Base-by-base conservation (phyloP, 2,797 vertebrate species). In the Phalloptychus januarius region DNA sequence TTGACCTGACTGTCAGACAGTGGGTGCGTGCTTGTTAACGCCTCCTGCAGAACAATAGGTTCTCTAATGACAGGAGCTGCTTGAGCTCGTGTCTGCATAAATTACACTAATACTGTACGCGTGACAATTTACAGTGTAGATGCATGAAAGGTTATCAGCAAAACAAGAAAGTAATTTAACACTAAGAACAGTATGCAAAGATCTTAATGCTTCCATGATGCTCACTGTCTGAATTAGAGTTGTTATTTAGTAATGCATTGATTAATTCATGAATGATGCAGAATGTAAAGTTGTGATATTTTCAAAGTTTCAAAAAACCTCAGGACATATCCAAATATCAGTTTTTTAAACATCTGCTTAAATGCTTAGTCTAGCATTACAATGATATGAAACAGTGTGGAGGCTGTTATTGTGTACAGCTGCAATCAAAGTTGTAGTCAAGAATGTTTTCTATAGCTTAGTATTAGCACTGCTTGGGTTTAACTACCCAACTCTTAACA, bases 31-130 rank as follows among this genome's bases (percentile, higher is more conserved):
- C 56, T 71, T 75, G 71, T 74, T 15, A 44, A 79, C 52, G 65
- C 79, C 74, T 70, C 71, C 15, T 52, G 28, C 73, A 87, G 90
- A 95, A 95, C 95, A 96, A 95, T 92, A 84, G 91, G 65, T 74
- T 84, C 87, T 89, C 86, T 94, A 95, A 96, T 94, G 88, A 91
- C 81, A 46, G 83, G 79, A 84, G 86, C 87, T 71, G 75, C 36
- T 78, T 73, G 63, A 82, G 79, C 88, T 83, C 3, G 42, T 36
- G 83, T 88, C 84, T 84, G 92, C 86, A 91, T 86, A 46, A 83
- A 90, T 94, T 88, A 94, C 91, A 89, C 82, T 93, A 93, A 94
- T 93, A 89, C 90, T 92, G 86, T 91, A 90, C 90, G 61, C 81
- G 91, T 95, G 94, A 90, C 93, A 80, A 85, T 76, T 80, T 65